Evolutionary conservation across 2,888 invertebrate species (phyloP).

Genomic region (Amphipoea lucens): DNA sequence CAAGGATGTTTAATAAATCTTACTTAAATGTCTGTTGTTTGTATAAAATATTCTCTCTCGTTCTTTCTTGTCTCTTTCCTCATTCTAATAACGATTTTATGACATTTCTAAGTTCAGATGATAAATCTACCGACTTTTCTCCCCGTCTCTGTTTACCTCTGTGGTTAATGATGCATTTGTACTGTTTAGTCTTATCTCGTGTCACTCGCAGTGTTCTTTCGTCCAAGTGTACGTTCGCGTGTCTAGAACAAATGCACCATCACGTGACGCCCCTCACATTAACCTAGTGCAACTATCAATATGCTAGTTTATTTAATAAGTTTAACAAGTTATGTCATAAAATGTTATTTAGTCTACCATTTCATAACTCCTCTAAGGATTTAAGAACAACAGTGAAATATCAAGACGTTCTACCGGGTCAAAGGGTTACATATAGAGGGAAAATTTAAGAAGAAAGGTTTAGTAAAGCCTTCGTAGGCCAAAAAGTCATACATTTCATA

Average conservation of each 20-base stretch:
- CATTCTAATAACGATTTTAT: conserved; percentile 20
- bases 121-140: conserved; percentile 45
- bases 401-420: conserved; percentile 67
- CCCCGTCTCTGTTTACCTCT: conserved; percentile 27
- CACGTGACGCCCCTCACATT: conserved; percentile 65
- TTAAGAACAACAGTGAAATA: conserved; percentile 79
- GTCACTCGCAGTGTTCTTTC: conserved; percentile 38
- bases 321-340: conserved; percentile 79
- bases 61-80: conserved; percentile 16
- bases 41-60: conserved; percentile 16
- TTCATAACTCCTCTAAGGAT: conserved; percentile 79
- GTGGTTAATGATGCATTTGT: conserved; percentile 69
- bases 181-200: conserved; percentile 47
- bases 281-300: conserved; percentile 83
- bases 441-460: conserved; percentile 68
- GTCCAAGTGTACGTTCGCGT: conserved; percentile 20
- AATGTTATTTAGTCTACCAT: conserved; percentile 69
- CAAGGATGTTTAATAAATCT: conserved; percentile 9
- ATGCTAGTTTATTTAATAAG: conserved; percentile 81
- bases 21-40: conserved; percentile 7
- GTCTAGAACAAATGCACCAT: conserved; percentile 65
- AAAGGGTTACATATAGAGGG: conserved; percentile 68
- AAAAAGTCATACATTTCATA: conserved; percentile 82
- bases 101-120: conserved; percentile 37
- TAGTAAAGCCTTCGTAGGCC: conserved; percentile 80